Percentiles rank a stretch among this genome's conserved stretches.
Evolutionary conservation across 2,888 invertebrate species (phyloP).

Genomic region (Zaprionus bogoriensis): DNA sequence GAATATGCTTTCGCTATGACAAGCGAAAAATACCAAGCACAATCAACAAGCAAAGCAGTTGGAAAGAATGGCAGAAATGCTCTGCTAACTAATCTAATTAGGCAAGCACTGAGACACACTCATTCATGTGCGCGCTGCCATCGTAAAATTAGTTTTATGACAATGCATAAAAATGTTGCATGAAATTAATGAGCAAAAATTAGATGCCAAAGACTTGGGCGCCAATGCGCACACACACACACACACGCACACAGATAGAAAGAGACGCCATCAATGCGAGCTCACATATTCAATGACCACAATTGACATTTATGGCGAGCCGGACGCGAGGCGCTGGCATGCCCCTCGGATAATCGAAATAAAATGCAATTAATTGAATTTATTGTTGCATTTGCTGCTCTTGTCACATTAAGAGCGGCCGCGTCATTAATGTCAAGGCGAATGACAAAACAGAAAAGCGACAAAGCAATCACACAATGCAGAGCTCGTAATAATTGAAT

Average conservation of each 20-base stretch:
- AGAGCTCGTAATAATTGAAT: background rate
- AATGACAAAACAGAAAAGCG: conserved; percentile 31
- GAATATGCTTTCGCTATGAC: background rate
- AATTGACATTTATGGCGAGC: conserved; percentile 62
- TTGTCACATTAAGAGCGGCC: conserved; percentile 28
- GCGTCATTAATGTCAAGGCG: conserved; percentile 43
- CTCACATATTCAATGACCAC: conserved; percentile 62
- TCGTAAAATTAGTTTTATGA: conserved; percentile 77
- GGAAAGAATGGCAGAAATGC: conserved; percentile 51
- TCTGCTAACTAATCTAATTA: conserved; percentile 75
- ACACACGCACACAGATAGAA: background rate
- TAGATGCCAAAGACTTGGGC: conserved; percentile 46
- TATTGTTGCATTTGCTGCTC: conserved; percentile 68
- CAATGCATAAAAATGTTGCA: conserved; percentile 77
- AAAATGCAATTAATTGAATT: conserved; percentile 78
- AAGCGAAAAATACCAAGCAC: background rate
- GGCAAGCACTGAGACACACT: conserved; percentile 44
- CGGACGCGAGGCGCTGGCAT: conserved; percentile 9
- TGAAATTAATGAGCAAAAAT: conserved; percentile 76
- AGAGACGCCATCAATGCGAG: conserved; percentile 1
- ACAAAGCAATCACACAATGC: conserved; percentile 30
- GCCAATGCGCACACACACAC: background rate
- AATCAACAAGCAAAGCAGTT: conserved; percentile 25
- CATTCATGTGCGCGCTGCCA: conserved; percentile 24
- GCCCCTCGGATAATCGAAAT: conserved; percentile 63